phyloP scores from a whole-genome alignment of 2,888 invertebrate species.

The Agonopterix alstromeriana region DNA sequence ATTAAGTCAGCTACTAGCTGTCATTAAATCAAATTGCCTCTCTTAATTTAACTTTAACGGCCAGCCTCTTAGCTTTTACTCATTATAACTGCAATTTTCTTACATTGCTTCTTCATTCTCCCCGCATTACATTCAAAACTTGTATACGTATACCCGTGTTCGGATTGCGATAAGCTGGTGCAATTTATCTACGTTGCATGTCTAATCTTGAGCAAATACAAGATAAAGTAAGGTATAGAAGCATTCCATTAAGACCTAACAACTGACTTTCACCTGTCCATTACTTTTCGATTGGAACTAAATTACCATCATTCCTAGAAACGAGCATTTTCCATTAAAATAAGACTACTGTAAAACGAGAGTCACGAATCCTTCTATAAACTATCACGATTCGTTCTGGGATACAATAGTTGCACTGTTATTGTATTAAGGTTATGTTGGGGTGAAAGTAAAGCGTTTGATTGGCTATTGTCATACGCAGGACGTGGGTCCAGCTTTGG shows the following conservation, averaged over 20 bases:
- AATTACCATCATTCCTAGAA: conserved; percentile 54
- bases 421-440: conserved; percentile 59
- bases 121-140: conserved; percentile 8
- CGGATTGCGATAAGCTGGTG: conserved; percentile 15
- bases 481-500: conserved; percentile 21
- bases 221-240: conserved; percentile 12
- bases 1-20: conserved; percentile 27
- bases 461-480: conserved; percentile 8
- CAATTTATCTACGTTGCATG: conserved; percentile 27
- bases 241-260: conserved; percentile 33
- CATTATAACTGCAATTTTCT: conserved; percentile 39
- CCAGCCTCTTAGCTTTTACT: conserved; percentile 33
- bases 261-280: conserved; percentile 56
- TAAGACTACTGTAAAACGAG: conserved; percentile 60
- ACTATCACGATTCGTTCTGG: conserved; percentile 62
- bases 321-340: conserved; percentile 57
- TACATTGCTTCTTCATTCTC: conserved; percentile 33
- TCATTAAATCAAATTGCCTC: conserved; percentile 49
- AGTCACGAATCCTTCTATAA: conserved; percentile 67
- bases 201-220: conserved; percentile 21
- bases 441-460: conserved; percentile 55
- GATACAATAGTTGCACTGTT: conserved; percentile 61
- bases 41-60: conserved; percentile 40
- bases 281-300: conserved; percentile 49
- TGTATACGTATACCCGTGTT: conserved; percentile 6